phyloP scores from a whole-genome alignment of 2,113 vertebrate genomes.

The Boulengeromyrus knoepffleri region DNA sequence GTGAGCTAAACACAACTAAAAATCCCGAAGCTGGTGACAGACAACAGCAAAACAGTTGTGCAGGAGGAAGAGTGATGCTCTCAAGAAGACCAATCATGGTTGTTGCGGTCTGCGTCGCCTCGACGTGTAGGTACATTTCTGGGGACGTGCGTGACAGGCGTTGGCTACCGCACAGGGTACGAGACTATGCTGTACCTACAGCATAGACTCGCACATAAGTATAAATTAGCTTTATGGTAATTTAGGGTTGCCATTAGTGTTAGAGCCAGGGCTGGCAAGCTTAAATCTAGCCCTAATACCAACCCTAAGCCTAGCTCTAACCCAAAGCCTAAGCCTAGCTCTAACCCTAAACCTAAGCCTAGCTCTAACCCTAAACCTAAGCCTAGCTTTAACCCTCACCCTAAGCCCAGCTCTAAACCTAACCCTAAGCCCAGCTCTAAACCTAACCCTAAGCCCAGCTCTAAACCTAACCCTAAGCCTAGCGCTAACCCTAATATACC shows the following conservation, averaged over 20 bases:
- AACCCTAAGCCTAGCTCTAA: too few relatives aligned
- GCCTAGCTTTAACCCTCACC: too few relatives aligned
- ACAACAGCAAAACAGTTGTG: neutral
- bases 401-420: too few relatives aligned
- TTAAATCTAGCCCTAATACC: neutral
- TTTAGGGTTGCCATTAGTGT: neutral
- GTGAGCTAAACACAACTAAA: neutral
- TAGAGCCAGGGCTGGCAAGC: neutral
- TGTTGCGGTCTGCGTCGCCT: neutral
- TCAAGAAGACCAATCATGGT: neutral
- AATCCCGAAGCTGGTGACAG: neutral
- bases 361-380: too few relatives aligned
- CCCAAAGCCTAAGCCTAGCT: too few relatives aligned
- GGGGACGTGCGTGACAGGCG: neutral
- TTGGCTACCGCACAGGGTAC: neutral
- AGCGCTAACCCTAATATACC: neutral
- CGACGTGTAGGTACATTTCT: neutral
- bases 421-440: too few relatives aligned
- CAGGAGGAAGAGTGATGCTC: neutral
- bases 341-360: too few relatives aligned
- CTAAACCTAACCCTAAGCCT: too few relatives aligned
- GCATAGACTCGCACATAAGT: neutral
- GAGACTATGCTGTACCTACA: neutral
- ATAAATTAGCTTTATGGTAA: neutral
- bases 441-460: too few relatives aligned